Evolutionary conservation across 2,113 vertebrate genomes (phyloP), one percentile per base, ranked within the genome.

Genomic region (Spizaetus ornatus): DNA sequence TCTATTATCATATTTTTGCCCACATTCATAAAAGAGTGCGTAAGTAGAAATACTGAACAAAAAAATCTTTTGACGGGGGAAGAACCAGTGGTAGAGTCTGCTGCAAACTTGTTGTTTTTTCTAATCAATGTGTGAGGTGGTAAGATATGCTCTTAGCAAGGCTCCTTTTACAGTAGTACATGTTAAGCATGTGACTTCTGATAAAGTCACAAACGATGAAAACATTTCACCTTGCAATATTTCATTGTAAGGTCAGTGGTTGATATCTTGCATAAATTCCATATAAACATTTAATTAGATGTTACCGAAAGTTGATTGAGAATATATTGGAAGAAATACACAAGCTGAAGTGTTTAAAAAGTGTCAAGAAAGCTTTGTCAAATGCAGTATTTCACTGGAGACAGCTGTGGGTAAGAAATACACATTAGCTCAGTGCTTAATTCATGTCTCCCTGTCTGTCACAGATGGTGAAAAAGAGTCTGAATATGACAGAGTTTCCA

Each of bases 391-490:
- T 88, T 58, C 50, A 43, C 59, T 91, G n/a, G 52, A 82, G 52
- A 32, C n/a, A 56, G 38, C 11, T 65, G 25, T 36, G 21, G 76
- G 18, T 84, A 53, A 79, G 70, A 72, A 85, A 66, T 58, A 38
- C 6, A 23, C 15, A 3, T 65, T 40, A 88, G 19, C 42, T 88
- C 11, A 42, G 36, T 53, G 48, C 31, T 85, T 77, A 79, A 85
- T 94, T 72, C 12, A 10, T 38, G 29, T 78, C 27, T 92, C 38
- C 48, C 45, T 88, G 4, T 84, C 79, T 78, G 72, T 65, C 29
- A 42, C 31, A 98, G 96, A 61, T 84, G 61, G 11, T 88, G 82
- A 70, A 80, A 21, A 95, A 95, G 89, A 90, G 23, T 53, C 40
- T 55, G 93, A 88, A 71, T 58, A 93, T 65, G 76, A 78, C 9